Percentiles rank a stretch among this genome's conserved stretches.
phyloP scores from a whole-genome alignment of 2,888 invertebrate genomes.

The Andrena flavipes region DNA sequence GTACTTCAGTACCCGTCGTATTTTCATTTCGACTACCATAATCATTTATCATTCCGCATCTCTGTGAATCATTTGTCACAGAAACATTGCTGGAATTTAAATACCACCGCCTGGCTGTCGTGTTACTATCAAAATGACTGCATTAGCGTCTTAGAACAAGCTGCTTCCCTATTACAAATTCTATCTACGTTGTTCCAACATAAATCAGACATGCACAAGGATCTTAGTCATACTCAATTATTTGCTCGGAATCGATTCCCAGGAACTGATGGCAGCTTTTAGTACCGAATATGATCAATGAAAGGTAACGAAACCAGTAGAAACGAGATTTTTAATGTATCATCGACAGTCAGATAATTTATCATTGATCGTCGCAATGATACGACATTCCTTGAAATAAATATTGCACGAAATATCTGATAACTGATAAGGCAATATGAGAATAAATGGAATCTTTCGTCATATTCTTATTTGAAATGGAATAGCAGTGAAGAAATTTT shows the following conservation, averaged over 20 bases:
- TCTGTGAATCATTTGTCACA: slow-evolving; percentile 30
- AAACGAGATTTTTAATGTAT: not conserved
- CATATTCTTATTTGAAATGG: no score
- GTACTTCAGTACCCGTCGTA: not conserved
- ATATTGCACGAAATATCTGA: not conserved
- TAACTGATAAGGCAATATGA: not conserved
- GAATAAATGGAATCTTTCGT: not conserved
- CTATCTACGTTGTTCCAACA: not conserved
- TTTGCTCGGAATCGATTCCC: slow-evolving; percentile 8
- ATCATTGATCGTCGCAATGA: not conserved
- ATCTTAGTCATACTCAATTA: slow-evolving; percentile 8
- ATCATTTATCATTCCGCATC: slow-evolving; percentile 13
- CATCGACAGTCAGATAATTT: not conserved
- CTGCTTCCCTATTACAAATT: slow-evolving; percentile 13
- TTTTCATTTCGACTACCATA: not conserved
- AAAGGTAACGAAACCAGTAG: not conserved
- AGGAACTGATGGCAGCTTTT: not conserved
- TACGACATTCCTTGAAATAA: not conserved
- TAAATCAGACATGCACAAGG: not conserved
- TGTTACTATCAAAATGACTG: slow-evolving; percentile 12
- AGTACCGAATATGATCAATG: not conserved
- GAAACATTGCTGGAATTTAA: slow-evolving; percentile 25
- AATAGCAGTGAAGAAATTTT: no score
- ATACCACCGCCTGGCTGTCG: slow-evolving; percentile 9
- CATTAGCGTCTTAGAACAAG: slow-evolving; percentile 25